Base-by-base conservation (phyloP, 2,888 invertebrate genomes). In the Andrena bicolor region DNA sequence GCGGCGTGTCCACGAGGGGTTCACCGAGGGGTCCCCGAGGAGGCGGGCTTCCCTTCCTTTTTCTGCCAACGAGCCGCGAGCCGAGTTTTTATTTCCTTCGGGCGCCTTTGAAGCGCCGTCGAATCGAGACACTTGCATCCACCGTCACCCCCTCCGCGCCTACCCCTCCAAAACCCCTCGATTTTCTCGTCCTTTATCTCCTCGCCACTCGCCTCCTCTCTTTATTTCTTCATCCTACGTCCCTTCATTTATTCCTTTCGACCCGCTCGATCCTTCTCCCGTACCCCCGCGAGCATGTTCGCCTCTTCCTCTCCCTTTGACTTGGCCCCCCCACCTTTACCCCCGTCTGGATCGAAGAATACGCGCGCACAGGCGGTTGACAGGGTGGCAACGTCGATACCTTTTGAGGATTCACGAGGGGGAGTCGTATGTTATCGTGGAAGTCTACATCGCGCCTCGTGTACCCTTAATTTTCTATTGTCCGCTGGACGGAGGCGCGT, bases 1-100 rank as follows among this genome's bases (percentile, higher is more conserved):
- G 90, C 91, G 88, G 89, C 88, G 89, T 90, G 89, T 88, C 88
- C 88, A 89, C 89, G 78, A 76, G 75, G 74, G 76, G 69, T 76
- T 80, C 76, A 83, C 88, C 85, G 79, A 49, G 65, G 76, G 79
- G 63, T 35, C 78, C 84, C 74, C 80, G 83, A 86, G 84, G 83
- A 86, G 85, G 85, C 83, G 89, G 83, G 85, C 88, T 85, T 80
- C 82, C 83, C 88, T 84, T 82, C 82, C 82, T 85, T 81, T 86
- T 87, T 87, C 88, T 89, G 81, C 88, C 87, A 86, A 83, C 86
- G 86, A 80, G 61, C 77, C 70, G 68, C 61, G 76, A 74, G 78
- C 75, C 70, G 80, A 86, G 81, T 83, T 89, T 83, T 86, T 88
- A 85, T 87, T 88, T 56, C 84, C 87, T 72, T 76, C 81, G 85